Evolutionary conservation across 2,888 invertebrate species (phyloP), one percentile per base, ranked within the genome.

Genomic region (Phengaris arion): DNA sequence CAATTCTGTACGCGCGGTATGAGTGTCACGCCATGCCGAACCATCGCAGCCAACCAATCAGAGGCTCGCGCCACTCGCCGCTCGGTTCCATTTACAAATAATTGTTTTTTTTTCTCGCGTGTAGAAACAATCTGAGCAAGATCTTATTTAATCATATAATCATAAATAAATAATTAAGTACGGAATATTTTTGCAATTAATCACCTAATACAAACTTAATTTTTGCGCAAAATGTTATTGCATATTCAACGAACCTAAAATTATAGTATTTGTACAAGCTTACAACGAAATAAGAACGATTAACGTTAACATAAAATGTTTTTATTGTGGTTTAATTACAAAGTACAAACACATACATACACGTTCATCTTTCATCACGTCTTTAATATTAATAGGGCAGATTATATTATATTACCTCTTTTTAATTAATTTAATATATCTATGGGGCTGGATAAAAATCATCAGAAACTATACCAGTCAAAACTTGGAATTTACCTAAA

Each of bases 21-120:
- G 57, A 76, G 75, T 64, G 78, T 79, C 78, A 78, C 77, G 79
- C 79, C 76, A 79, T 76, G 74, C 76, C 79, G 75, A 74, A 57
- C 77, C 76, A 79, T 55, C 68, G 74, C 15, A 15, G 5, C 46
- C 64, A 46, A 51, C 79, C 77, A 78, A 80, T 79, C 77, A 77
- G 75, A 59, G 54, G 46, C n/a, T 54, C 1, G 22, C 68, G 12
- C 35, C 74, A 54, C n/a, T 68, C 72, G 48, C 52, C 48, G 46
- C 69, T 68, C 68, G 75, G 35, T 76, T 54, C 54, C 55, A 74
- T 74, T 64, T 68, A 52, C 48, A 59, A 69, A 59, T 64, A 51
- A 15, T 15, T 52, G 13, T 9, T 74, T 64, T 59, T 46, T 57
- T 48, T 59, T 51, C 64, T 59, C 48, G 51, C 48, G 35, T 35